These are phyloP conservation scores for Paelopatides confundens DNA, from an alignment of 53 echinoderm and acorn worm species.

Conservation along the genomic window DNA sequence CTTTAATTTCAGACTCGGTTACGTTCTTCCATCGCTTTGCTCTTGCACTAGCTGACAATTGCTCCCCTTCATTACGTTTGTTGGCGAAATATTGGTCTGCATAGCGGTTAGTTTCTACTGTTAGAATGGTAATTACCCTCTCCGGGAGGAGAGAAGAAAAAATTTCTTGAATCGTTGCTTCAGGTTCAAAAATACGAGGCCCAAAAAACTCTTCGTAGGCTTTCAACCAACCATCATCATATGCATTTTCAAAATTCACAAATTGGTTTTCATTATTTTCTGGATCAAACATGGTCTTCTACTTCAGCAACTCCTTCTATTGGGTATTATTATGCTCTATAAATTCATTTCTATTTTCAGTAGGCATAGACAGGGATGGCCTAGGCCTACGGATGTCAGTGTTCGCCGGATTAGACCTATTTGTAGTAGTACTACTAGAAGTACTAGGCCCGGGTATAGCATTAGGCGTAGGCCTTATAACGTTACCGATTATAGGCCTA, in stretches of 20 bases:
- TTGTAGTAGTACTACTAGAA: background rate
- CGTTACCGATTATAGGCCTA: background rate
- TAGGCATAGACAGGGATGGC: too few relatives aligned
- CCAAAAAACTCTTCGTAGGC: background rate
- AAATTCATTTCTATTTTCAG: background rate
- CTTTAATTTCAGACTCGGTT: background rate
- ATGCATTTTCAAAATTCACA: background rate
- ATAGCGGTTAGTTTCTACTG: constrained; percentile 2
- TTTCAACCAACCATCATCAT: constrained; percentile 4
- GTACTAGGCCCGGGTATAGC: too few relatives aligned
- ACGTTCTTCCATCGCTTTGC: constrained; percentile 1
- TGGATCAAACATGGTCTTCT: background rate
- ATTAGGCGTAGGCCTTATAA: background rate
- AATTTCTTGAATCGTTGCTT: background rate
- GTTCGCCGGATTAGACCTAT: background rate
- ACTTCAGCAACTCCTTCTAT: background rate
- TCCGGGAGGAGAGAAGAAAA: constrained; percentile 22
- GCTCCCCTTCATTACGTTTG: constrained; percentile 1
- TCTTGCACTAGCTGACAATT: background rate
- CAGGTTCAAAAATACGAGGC: constrained; percentile 24
- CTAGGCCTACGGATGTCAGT: background rate
- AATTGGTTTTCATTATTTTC: background rate
- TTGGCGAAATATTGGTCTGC: constrained; percentile 8
- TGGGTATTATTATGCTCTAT: background rate
- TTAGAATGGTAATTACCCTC: constrained; percentile 7